Percentiles rank a stretch among this genome's conserved stretches.
phyloP scores from a whole-genome alignment of 2,113 vertebrate species.

The Athene noctua region DNA sequence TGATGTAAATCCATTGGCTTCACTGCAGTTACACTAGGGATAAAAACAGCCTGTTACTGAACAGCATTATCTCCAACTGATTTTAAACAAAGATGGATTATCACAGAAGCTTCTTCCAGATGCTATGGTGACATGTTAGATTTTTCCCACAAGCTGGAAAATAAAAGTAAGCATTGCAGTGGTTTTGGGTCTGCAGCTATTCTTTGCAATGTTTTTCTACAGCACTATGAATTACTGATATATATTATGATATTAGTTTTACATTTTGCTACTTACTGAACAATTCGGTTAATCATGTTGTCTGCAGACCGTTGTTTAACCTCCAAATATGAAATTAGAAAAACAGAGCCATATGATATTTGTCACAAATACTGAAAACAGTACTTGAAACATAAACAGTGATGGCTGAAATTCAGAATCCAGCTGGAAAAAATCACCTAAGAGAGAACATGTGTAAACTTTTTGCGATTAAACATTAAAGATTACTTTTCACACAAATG shows the following conservation, averaged over 20 bases:
- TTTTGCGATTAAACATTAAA: neutral
- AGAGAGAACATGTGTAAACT: neutral
- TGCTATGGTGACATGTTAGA: neutral
- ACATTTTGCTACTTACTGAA: neutral
- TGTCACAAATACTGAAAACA: neutral
- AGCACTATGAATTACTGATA: neutral
- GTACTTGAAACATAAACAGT: constrained; percentile 7
- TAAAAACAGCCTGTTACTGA: neutral
- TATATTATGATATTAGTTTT: neutral
- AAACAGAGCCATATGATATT: neutral
- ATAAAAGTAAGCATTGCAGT: neutral
- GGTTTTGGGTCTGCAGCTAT: neutral
- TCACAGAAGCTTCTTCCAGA: neutral
- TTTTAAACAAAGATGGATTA: neutral
- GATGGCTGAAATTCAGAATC: neutral
- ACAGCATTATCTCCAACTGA: neutral
- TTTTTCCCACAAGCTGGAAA: neutral
- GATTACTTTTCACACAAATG: neutral
- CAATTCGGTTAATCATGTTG: neutral
- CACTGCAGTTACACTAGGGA: neutral
- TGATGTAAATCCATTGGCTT: neutral
- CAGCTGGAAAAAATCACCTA: neutral
- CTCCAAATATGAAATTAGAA: neutral
- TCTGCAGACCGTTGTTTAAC: neutral
- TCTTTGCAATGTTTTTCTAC: neutral